phyloP scores from a whole-genome alignment of 2,797 vertebrate species.

The Galagoides demidoff region DNA sequence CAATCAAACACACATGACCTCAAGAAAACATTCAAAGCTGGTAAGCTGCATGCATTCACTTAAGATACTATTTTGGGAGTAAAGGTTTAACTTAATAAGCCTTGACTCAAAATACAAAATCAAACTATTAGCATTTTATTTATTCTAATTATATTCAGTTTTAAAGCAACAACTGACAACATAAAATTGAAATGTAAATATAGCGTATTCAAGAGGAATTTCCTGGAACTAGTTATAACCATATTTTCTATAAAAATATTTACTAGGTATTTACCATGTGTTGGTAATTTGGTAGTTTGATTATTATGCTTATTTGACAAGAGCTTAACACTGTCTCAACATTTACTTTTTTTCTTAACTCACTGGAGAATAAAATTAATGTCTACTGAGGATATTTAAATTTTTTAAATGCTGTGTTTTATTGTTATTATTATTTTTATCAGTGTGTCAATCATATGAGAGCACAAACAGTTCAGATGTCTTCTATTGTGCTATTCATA shows the following conservation, averaged over 20 bases:
- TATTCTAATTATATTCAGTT: conserved; percentile 61
- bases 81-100: conserved; percentile 43
- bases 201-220: conserved; percentile 21
- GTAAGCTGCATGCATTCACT: conserved; percentile 29
- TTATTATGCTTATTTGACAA: conserved; percentile 14
- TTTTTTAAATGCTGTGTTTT: conserved; percentile 4
- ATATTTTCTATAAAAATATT: conserved; percentile 63
- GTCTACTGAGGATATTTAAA: conserved; percentile 28
- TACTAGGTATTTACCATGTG: conserved; percentile 8
- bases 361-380: conserved; percentile 27
- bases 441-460: not conserved
- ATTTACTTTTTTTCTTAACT: conserved; percentile 12
- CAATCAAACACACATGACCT: conserved; percentile 15
- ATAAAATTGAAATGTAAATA: conserved; percentile 51
- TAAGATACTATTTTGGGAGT: conserved; percentile 29
- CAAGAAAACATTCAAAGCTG: conserved; percentile 46
- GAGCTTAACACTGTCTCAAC: not conserved
- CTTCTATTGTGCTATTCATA: not conserved
- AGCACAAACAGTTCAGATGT: not conserved
- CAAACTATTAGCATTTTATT: conserved; percentile 26
- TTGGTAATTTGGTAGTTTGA: not conserved
- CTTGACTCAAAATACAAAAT: conserved; percentile 55
- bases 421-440: not conserved
- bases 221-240: conserved; percentile 21
- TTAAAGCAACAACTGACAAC: conserved; percentile 54